Evolutionary conservation across 64 coral and sea anemone species (phyloP).

Genomic region (Catalaphyllia jardinei): DNA sequence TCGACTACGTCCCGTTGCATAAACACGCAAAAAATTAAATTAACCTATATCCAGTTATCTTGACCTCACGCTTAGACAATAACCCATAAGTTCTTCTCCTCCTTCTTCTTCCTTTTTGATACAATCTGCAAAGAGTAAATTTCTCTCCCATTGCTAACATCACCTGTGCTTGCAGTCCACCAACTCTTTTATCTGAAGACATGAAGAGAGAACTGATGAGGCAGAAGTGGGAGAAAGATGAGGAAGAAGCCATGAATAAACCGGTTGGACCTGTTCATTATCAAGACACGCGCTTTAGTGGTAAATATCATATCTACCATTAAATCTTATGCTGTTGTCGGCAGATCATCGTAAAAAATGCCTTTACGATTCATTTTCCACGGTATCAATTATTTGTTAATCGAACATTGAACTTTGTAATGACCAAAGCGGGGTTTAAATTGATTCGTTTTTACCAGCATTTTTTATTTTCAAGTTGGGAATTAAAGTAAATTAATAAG

Average conservation of each 20-base stretch:
- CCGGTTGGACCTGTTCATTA: constrained; percentile 94
- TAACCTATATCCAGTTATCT: too few species aligned
- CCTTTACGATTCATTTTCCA: too few species aligned
- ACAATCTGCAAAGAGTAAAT: neutral
- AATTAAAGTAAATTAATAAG: too few species aligned
- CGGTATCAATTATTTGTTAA: neutral
- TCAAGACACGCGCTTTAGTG: constrained; percentile 92
- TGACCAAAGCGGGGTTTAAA: too few species aligned
- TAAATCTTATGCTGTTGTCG: neutral
- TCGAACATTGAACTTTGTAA: neutral
- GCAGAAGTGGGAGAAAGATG: constrained; percentile 94
- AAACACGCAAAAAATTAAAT: too few species aligned
- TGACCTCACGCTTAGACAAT: too few species aligned
- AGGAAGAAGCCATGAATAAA: constrained; percentile 72
- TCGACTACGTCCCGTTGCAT: too few species aligned
- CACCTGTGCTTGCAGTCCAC: constrained; percentile 49
- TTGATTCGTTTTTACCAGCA: too few species aligned
- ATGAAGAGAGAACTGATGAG: constrained; percentile 94
- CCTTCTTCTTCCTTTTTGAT: too few species aligned
- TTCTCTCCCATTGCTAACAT: neutral
- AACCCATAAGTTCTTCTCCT: too few species aligned
- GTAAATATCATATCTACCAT: constrained; percentile 15
- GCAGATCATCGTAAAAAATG: too few species aligned
- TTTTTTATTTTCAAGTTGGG: too few species aligned
- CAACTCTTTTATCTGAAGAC: constrained; percentile 95